Base-by-base conservation (phyloP, 2,113 vertebrate species). In the Jacana jacana region DNA sequence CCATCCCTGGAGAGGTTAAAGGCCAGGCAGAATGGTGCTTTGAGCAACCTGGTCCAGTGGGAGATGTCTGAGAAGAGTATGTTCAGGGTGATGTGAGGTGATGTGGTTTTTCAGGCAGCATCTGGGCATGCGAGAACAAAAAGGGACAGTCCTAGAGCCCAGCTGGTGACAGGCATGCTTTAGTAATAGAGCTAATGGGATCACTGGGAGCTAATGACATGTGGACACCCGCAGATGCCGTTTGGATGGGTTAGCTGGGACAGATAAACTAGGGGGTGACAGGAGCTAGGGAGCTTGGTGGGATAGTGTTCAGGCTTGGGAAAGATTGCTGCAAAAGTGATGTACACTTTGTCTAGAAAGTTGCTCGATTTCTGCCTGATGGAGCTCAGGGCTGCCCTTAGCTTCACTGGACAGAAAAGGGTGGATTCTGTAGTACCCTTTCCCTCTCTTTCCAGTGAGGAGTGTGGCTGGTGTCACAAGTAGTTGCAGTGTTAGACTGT, bases 351-450 rank as follows among this genome's bases (percentile, higher is more conserved):
- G 52, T 24, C 48, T 31, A 60, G 25, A 69, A 87, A 52, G n/a
- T 17, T 0, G 0, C 71, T 66, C 6, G 17, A 9, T 23, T 31
- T 42, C 25, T 91, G 39, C 7, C 23, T 0, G 0, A 2, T 15
- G 30, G 33, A 81, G n/a, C 18, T 61, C 60, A 27, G 58, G 51
- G 31, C 63, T 0, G 1, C 22, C 16, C 49, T 64, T n/a, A 25
- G 11, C 35, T 40, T 65, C 7, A 4, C 46, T 10, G 71, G 30
- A 4, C 25, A 40, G 22, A 28, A 58, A 18, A 25, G 6, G 28
- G 2, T 0, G 0, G 24, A 28, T 88, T 78, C 58, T 27, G 17
- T 1, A n/a, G 75, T 65, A 54, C 11, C 17, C 17, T 64, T 39
- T 40, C 27, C 54, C 11, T 64, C 12, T 37, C 22, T 69, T 75